These are phyloP conservation scores for Lophura nycthemera DNA, from an alignment of 2,113 vertebrate genomes.

Conservation along the genomic window DNA sequence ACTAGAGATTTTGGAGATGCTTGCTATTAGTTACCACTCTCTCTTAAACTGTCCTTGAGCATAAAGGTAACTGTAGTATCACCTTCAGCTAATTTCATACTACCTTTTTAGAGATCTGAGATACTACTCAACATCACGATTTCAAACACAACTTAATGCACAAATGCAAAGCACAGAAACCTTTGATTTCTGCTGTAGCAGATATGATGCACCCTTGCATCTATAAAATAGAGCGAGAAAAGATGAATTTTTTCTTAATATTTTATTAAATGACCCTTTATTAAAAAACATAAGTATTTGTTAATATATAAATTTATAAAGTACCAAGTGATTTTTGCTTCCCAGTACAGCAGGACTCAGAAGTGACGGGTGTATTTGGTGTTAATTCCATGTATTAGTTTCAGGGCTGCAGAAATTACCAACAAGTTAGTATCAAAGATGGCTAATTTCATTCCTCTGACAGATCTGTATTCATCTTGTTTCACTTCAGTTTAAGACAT, in stretches of 20 bases:
- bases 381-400: background rate
- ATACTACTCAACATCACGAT: background rate
- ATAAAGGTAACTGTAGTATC: background rate
- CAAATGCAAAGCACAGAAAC: background rate
- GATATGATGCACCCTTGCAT: background rate
- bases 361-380: background rate
- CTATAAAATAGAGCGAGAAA: background rate
- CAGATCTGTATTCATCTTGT: background rate
- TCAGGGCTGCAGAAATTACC: background rate
- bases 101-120: background rate
- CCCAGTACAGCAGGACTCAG: background rate
- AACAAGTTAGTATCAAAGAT: background rate
- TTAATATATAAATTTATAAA: slow-evolving; percentile 42
- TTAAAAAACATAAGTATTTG: slow-evolving; percentile 35
- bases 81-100: background rate
- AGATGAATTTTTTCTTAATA: background rate
- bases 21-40: background rate
- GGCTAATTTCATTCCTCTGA: background rate
- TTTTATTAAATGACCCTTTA: slow-evolving; percentile 32
- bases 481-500: background rate
- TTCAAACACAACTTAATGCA: background rate
- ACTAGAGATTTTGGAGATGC: background rate
- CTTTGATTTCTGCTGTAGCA: background rate
- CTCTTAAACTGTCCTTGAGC: background rate
- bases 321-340: slow-evolving; percentile 32